Conservation (phyloP, 1,140 invertebrate species). For the Sycophaga agraensis region DNA sequence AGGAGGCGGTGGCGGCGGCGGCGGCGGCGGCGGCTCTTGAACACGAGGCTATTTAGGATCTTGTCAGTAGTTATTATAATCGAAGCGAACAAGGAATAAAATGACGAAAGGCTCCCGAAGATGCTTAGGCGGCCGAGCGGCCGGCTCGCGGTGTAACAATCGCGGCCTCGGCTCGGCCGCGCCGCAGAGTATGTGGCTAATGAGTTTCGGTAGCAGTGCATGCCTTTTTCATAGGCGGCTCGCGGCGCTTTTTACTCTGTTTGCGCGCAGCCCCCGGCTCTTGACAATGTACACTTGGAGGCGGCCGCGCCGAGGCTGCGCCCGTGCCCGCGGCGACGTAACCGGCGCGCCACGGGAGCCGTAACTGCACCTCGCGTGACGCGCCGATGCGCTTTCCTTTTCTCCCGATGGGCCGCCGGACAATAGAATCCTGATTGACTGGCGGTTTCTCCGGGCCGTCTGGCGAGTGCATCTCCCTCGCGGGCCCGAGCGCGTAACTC, state of each 20-base stretch:
- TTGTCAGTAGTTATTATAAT: constrained; percentile 17
- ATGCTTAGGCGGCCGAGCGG: background rate
- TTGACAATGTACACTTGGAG: background rate
- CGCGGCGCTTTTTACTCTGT: background rate
- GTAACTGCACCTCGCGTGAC: no score
- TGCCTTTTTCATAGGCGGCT: background rate
- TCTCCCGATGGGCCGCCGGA: no score
- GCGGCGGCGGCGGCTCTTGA: background rate
- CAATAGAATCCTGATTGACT: no score
- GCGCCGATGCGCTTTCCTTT: no score
- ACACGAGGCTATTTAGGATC: constrained; percentile 12
- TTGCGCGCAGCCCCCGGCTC: background rate
- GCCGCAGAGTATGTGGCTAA: background rate
- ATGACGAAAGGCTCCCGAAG: background rate
- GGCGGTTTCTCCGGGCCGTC: no score
- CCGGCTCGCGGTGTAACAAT: background rate
- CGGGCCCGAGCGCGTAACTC: no score
- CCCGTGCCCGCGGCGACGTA: no score
- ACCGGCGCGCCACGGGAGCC: no score
- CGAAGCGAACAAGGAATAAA: constrained; percentile 3
- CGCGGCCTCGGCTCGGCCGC: background rate
- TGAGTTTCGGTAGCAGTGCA: constrained; percentile 9
- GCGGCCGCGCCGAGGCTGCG: no score
- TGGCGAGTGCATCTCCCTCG: no score
- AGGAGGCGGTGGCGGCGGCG: background rate